phyloP scores from a whole-genome alignment of 1,140 invertebrate species.

The Pectinophora gossypiella region DNA sequence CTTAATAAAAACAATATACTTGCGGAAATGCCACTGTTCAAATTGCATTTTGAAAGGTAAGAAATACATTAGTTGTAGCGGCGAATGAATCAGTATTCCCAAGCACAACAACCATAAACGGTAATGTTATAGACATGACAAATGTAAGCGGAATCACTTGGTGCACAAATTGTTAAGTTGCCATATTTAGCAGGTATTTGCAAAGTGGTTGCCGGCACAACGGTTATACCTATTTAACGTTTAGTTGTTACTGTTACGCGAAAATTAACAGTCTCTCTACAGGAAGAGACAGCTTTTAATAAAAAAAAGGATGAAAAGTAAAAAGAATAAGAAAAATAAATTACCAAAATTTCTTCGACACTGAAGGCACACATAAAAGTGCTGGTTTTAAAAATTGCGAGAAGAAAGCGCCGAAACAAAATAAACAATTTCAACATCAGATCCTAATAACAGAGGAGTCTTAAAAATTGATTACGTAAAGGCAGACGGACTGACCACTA shows the following conservation, averaged over 20 bases:
- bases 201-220: slow-evolving; percentile 24
- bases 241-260: slow-evolving; percentile 30
- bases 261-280: slow-evolving; percentile 26
- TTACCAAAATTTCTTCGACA: too few relatives aligned
- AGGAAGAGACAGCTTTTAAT: not conserved
- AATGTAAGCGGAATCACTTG: not conserved
- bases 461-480: not conserved
- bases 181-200: slow-evolving; percentile 34
- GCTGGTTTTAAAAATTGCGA: not conserved
- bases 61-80: too few relatives aligned
- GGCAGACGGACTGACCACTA: not conserved
- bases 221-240: slow-evolving; percentile 35
- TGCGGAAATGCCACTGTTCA: too few relatives aligned
- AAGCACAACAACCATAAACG: not conserved
- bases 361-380: too few relatives aligned
- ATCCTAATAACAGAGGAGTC: not conserved
- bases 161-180: slow-evolving; percentile 5
- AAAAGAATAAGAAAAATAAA: not conserved
- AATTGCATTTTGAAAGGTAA: too few relatives aligned
- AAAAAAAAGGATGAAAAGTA: too few relatives aligned
- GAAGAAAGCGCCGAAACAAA: slow-evolving; percentile 14
- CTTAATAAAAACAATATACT: too few relatives aligned
- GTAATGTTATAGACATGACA: not conserved
- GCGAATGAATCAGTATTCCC: too few relatives aligned
- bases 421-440: not conserved